Base-by-base conservation (phyloP, 2,888 invertebrate genomes). In the Anthophora plumipes region DNA sequence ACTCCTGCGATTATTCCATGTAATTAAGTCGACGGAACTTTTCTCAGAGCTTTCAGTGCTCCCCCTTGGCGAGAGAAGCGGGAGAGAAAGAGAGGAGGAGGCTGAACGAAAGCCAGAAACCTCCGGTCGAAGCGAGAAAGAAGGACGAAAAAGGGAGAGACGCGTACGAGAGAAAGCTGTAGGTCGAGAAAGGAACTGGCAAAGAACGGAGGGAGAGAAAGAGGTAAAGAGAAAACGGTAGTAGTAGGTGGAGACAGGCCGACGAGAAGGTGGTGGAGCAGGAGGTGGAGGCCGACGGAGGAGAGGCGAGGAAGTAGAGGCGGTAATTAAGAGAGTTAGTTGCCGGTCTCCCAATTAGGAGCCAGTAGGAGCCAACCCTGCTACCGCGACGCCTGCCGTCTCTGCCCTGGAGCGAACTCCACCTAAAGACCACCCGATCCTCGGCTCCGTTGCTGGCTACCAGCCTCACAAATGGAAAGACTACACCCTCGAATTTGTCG, bases 1-100 rank as follows among this genome's bases (percentile, higher is more conserved):
- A 84, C 89, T 89, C 86, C 86, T 85, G 84, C 95, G 95, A 92
- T 94, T 94, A 94, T 96, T 96, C 91, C 96, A 94, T 94, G 94
- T 94, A 94, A 94, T 94, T 94, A 94, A 94, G 94, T 94, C 94
- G 93, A 91, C 92, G 94, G 93, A 94, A 94, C 94, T 94, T 94
- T 94, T 94, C 91, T 92, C 92, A 86, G 89, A 87, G 91, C 91
- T 91, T 91, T 92, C 90, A 91, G 88, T 85, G 61, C 68, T 81
- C 76, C 75, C 83, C 75, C 82, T 82, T 71, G 84, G 83, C 64
- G 37, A 54, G 80, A 80, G 66, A 69, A 64, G 76, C 54, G 64
- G 46, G 31, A 69, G 37, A 74, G 57, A n/a, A 9, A n/a, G 50
- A 60, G 61, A 70, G 17, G 46, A 66, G 52, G 7, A 37, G 3